A percentile compares a stretch with the other conserved stretches of the same genome.
These are phyloP conservation scores for Epinephelus coioides DNA, from an alignment of 2,797 vertebrate species.

Conservation along the genomic window DNA sequence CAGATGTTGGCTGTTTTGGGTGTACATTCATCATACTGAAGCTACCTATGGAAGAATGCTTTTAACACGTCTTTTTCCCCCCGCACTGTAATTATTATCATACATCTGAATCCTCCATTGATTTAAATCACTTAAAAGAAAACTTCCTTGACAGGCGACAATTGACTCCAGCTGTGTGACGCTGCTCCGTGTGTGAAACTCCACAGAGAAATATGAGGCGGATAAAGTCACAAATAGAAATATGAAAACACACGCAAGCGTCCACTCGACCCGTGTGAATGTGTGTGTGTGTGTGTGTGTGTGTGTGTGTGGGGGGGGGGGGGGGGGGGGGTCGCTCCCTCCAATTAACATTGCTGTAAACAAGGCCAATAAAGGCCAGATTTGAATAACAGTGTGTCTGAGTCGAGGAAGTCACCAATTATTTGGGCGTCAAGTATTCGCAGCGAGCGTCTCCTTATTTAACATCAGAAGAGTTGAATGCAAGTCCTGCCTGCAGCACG, in stretches of 20 bases:
- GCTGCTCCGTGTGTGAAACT: not conserved
- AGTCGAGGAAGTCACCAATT: constrained; percentile 75
- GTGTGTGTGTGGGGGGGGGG: not conserved
- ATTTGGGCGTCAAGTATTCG: constrained; percentile 61
- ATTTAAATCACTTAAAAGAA: constrained; percentile 25
- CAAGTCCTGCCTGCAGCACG: constrained; percentile 62
- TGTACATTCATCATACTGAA: constrained; percentile 54
- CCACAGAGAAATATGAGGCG: not conserved
- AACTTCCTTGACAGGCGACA: constrained; percentile 18
- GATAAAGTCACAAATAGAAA: constrained; percentile 14
- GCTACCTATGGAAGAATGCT: constrained; percentile 43
- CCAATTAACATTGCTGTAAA: constrained; percentile 78
- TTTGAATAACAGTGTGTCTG: constrained; percentile 67
- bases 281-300: constrained; percentile 1
- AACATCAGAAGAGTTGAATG: constrained; percentile 75
- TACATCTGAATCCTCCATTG: constrained; percentile 27
- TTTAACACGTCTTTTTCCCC: not conserved
- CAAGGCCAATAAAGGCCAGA: constrained; percentile 74
- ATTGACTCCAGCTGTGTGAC: constrained; percentile 18
- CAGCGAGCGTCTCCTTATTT: constrained; percentile 66
- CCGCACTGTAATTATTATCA: constrained; percentile 46
- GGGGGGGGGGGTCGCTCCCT: constrained; percentile 25
- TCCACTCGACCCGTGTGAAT: not conserved
- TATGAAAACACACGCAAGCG: not conserved
- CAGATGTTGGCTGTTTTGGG: constrained; percentile 55